Evolutionary conservation across 2,888 invertebrate species (phyloP), one percentile per base, ranked within the genome.

Genomic region (Harpagoxenus sublaevis): DNA sequence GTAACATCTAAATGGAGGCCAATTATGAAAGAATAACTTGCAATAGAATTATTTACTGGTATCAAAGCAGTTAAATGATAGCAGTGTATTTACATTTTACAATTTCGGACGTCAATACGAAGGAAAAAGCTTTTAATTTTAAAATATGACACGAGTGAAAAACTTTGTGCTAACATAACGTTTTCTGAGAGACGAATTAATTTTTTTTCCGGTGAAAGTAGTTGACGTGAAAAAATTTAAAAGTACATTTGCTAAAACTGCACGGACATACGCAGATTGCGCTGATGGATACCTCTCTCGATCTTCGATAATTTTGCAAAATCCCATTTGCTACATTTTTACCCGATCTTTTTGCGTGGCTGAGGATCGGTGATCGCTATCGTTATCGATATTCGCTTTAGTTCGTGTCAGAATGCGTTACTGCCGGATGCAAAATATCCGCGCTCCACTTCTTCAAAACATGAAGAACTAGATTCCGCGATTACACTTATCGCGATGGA

Each of bases 311-410:
- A 77, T 81, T 81, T 73, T 71, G 48, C 79, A 48, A 60, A 73
- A 79, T 57, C 57, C 60, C 73, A 81, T 81, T 81, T 60, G 60
- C 57, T 81, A 73, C 45, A 60, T 55, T 73, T 81, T 60, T 6
- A 73, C 48, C 48, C 45, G 79, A 60, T 81, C 60, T 73, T 81
- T 71, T 73, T 81, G 60, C 73, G 23, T 23, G 57, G 71, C 73
- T 48, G 48, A 73, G 18, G 60, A 81, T 81, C 79, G 79, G 60
- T 15, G 79, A 81, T 81, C 48, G 60, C 39, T 81, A 81, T 81
- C 73, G 79, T 81, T 73, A 81, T 81, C 73, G 79, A 81, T 81
- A 81, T 81, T 81, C 79, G 73, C 79, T 81, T 81, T 81, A 81
- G 68, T 31, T 63, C 73, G 71, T 79, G 79, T 79, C 79, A 79